These are phyloP conservation scores for Agrilus cyanescens DNA, from an alignment of 2,888 invertebrate species.

Conservation along the genomic window DNA sequence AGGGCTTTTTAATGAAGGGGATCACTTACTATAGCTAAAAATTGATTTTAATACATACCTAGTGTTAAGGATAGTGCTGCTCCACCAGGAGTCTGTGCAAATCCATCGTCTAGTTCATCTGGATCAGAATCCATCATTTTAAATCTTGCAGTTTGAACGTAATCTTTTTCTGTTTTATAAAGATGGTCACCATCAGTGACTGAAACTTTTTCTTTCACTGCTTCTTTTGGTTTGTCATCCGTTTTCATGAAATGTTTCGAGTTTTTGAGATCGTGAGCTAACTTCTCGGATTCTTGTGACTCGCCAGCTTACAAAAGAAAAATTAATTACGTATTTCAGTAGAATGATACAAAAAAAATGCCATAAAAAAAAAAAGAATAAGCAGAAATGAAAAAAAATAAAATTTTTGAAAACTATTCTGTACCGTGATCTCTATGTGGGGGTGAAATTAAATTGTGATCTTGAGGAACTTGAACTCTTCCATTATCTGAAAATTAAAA, in stretches of 20 bases:
- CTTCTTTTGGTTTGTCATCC: slow-evolving; percentile 11
- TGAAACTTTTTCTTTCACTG: slow-evolving; percentile 8
- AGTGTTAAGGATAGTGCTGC: slow-evolving; percentile 69
- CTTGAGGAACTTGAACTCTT: no score
- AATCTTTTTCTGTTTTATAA: no score
- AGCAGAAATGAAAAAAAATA: no score
- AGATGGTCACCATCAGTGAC: slow-evolving; percentile 12
- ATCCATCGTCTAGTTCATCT: slow-evolving; percentile 39
- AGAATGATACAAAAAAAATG: no score
- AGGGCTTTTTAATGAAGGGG: background rate
- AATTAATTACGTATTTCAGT: background rate
- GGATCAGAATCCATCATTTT: no score
- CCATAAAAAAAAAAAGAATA: no score
- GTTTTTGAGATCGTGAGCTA: slow-evolving; percentile 33
- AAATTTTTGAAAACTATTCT: no score
- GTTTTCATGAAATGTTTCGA: slow-evolving; percentile 22
- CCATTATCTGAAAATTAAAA: no score
- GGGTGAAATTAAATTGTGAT: no score
- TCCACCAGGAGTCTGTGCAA: slow-evolving; percentile 61
- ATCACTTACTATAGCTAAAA: background rate
- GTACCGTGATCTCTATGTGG: no score
- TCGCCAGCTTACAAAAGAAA: slow-evolving; percentile 19
- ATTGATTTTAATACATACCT: slow-evolving; percentile 35
- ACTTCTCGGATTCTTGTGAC: slow-evolving; percentile 30
- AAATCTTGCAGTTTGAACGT: no score